Base-by-base conservation (phyloP, 2,113 vertebrate species). In the Trinectes maculatus region DNA sequence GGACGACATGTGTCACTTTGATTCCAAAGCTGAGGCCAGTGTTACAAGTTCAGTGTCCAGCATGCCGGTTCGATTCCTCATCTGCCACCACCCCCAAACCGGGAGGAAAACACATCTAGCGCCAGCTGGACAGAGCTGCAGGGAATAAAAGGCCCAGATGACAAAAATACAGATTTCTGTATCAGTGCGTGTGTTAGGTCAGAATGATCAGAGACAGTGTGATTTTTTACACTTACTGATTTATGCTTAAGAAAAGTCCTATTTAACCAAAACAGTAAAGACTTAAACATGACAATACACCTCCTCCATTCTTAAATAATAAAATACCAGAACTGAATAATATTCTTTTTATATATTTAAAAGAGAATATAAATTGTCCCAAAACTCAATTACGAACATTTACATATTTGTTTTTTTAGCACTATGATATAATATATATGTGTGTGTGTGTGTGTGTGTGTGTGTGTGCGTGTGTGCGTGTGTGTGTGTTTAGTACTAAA, bases 1-100 rank as follows among this genome's bases (percentile, higher is more conserved):
- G 48, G 72, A 80, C 48, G 88, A 91, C 89, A 90, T 87, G 77
- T 91, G 89, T 89, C 89, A 88, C 85, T 89, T 91, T 88, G 82
- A 90, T 87, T 90, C 85, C 34, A 22, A 34, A 34, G 64, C 69
- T 60, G 63, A 66, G 52, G 67, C 65, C 74, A 55, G 77, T 44
- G 64, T 52, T 78, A 54, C 44, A 76, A 77, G 55, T 85, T 72
- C 73, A 76, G 55, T 74, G 86, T 89, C 87, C 85, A 53, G 48
- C 3, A 37, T 76, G 87, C 75, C 84, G 68, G 60, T 79, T 77
- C 21, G 8, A 69, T 87, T 86, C 51, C 42, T 75, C 28, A 36
- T 86, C 85, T 69, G 33, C 36, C 42, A 44, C 8, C 21, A 31
- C 29, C 29, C 29, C 29, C 29, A 31, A 68, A 79, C 83, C 70